Percentiles rank a stretch among this genome's conserved stretches.
phyloP scores from a whole-genome alignment of 1,140 invertebrate species.

The Sycophaga agraensis region DNA sequence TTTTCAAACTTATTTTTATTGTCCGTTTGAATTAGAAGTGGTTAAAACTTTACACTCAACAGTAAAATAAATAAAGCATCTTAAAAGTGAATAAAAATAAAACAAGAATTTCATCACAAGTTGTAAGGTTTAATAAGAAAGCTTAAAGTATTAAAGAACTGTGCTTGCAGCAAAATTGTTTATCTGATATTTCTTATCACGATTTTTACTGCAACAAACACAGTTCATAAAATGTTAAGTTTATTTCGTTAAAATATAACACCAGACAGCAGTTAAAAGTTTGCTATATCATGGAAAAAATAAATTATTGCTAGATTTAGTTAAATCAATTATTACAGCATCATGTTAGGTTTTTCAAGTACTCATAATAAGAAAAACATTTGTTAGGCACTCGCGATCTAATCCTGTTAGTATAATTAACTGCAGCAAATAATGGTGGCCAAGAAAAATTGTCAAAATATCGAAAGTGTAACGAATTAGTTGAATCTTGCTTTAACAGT shows the following conservation, averaged over 20 bases:
- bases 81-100: too few species aligned
- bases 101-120: too few species aligned
- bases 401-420: conserved; percentile 10
- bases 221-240: conserved; percentile 43
- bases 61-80: too few species aligned
- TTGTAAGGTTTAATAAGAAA: too few species aligned
- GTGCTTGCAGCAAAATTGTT: conserved; percentile 49
- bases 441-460: too few species aligned
- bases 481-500: too few species aligned
- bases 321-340: conserved; percentile 8
- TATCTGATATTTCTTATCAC: too few species aligned
- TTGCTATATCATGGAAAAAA: neutral
- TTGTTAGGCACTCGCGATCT: neutral
- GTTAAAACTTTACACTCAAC: too few species aligned
- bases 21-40: too few species aligned
- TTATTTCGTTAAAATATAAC: conserved; percentile 1
- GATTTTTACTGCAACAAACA: conserved; percentile 57
- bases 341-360: conserved; percentile 32
- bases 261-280: conserved; percentile 6
- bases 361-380: conserved; percentile 9
- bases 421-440: neutral
- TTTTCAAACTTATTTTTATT: too few species aligned
- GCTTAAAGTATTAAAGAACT: conserved; percentile 40
- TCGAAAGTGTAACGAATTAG: neutral
- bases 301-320: neutral